Evolutionary conservation across 2,888 invertebrate species (phyloP).

Genomic region (Zygogramma bicolorata): DNA sequence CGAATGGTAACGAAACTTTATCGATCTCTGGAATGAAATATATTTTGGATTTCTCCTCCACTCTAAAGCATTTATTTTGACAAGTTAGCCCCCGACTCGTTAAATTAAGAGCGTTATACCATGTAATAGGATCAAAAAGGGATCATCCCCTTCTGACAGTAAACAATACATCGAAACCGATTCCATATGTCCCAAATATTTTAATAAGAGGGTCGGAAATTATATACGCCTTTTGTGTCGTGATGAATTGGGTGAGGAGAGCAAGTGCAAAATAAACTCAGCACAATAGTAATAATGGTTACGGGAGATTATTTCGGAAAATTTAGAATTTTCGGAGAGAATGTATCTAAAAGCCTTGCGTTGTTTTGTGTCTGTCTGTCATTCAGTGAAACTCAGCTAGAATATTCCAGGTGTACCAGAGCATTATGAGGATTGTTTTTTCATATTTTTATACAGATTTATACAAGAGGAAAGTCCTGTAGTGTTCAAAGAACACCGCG

Average conservation of each 20-base stretch:
- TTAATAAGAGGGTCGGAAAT: constrained; percentile 16
- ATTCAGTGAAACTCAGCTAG: too few species aligned
- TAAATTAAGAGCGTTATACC: constrained; percentile 51
- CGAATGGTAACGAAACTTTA: too few species aligned
- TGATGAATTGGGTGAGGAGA: constrained; percentile 5
- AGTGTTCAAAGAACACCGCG: too few species aligned
- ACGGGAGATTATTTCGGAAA: neutral
- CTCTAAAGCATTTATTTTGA: constrained; percentile 36
- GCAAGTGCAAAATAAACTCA: neutral
- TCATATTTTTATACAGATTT: too few species aligned
- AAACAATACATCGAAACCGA: constrained; percentile 33
- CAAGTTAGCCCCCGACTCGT: constrained; percentile 31
- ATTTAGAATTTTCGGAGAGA: too few species aligned
- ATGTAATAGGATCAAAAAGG: constrained; percentile 50
- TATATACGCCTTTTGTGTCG: constrained; percentile 8
- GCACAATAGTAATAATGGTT: neutral
- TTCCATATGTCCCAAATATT: constrained; percentile 40
- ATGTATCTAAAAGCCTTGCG: too few species aligned
- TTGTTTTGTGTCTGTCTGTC: too few species aligned
- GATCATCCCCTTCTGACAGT: constrained; percentile 35
- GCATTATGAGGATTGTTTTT: too few species aligned
- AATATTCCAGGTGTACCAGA: too few species aligned
- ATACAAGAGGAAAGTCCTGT: too few species aligned
- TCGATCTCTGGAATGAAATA: too few species aligned
- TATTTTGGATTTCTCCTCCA: neutral